Conservation (phyloP, 2,797 vertebrate genomes). For the Neoniphon sammara region DNA sequence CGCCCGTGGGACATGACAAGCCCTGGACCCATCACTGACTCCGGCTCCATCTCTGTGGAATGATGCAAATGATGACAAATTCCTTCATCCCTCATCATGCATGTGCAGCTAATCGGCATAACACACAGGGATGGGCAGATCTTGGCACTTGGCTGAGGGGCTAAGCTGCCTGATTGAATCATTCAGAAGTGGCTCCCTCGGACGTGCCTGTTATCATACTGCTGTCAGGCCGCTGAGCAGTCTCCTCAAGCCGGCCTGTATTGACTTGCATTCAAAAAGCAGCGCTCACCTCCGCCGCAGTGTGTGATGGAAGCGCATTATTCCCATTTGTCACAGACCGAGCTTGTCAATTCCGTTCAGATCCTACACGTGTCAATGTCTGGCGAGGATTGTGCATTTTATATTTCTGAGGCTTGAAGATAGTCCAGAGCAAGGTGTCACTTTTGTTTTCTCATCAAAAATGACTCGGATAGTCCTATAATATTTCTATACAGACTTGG, state of each 20-base stretch:
- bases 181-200: constrained; percentile 82
- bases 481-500: not conserved
- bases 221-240: constrained; percentile 49
- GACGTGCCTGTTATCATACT: constrained; percentile 64
- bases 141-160: constrained; percentile 88
- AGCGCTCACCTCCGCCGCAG: constrained; percentile 13
- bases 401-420: constrained; percentile 15
- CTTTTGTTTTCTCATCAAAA: not conserved
- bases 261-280: constrained; percentile 38
- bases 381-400: constrained; percentile 46
- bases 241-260: constrained; percentile 32
- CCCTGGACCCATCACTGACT: constrained; percentile 83
- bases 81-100: constrained; percentile 89
- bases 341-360: constrained; percentile 51
- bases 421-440: constrained; percentile 5
- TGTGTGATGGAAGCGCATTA: constrained; percentile 43
- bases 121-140: constrained; percentile 85
- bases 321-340: constrained; percentile 48
- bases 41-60: constrained; percentile 86
- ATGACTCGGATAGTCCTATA: not conserved
- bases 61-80: constrained; percentile 93
- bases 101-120: constrained; percentile 90
- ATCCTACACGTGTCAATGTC: constrained; percentile 25
- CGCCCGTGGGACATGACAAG: constrained; percentile 88
- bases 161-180: constrained; percentile 89